Conservation (phyloP, 2,888 invertebrate species). For the Pilophorus perplexus region DNA sequence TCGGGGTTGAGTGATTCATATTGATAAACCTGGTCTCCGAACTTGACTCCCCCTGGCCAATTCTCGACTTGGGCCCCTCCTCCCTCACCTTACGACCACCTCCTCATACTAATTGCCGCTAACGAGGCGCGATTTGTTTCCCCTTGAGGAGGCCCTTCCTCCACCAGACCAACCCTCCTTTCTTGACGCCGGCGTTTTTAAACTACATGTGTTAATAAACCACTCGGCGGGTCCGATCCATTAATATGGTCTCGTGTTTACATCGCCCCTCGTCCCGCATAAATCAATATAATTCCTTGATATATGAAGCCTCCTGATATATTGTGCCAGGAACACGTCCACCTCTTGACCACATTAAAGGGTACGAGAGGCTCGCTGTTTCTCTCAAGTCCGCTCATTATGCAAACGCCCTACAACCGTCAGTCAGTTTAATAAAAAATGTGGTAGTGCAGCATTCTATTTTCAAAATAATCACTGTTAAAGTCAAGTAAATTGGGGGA, state of each 20-base stretch:
- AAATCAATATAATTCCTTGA: slow-evolving; percentile 31
- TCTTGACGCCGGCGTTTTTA: background rate
- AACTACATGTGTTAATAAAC: slow-evolving; percentile 36
- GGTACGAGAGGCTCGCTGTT: no score
- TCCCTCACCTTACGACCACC: background rate
- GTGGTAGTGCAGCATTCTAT: no score
- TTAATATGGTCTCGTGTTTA: slow-evolving; percentile 29
- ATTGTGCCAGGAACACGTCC: slow-evolving; percentile 9
- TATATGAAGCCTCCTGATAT: slow-evolving; percentile 20
- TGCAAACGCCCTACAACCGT: no score
- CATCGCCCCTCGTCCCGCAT: slow-evolving; percentile 17
- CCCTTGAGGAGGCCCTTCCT: background rate
- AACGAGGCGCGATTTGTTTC: slow-evolving; percentile 40
- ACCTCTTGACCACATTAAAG: no score
- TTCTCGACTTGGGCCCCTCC: background rate
- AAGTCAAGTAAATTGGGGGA: no score
- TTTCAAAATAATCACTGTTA: no score
- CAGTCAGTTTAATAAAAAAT: no score
- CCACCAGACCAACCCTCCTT: slow-evolving; percentile 12
- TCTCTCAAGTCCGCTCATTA: no score
- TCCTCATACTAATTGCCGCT: slow-evolving; percentile 39
- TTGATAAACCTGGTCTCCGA: slow-evolving; percentile 28
- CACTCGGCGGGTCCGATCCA: background rate
- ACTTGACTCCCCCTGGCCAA: background rate
- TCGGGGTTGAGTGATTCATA: slow-evolving; percentile 35